These are phyloP conservation scores for Sarcophaga carnaria DNA, from an alignment of 2,888 invertebrate species.

Conservation along the genomic window DNA sequence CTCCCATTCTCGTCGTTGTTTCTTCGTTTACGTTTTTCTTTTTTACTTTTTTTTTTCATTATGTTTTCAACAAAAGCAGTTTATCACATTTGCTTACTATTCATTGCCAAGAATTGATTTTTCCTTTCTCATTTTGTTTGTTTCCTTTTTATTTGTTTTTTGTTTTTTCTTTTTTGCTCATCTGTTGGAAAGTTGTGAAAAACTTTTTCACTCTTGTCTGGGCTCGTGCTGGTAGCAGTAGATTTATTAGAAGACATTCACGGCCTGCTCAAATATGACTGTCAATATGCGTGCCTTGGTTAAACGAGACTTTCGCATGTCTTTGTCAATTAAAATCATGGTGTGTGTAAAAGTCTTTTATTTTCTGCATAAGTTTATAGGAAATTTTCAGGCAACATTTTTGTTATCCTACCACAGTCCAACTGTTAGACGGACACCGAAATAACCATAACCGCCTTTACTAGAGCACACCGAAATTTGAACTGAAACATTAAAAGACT, in stretches of 20 bases:
- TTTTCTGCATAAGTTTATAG: too few species aligned
- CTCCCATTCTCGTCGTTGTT: not conserved
- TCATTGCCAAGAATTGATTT: constrained; percentile 22
- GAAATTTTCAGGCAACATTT: too few species aligned
- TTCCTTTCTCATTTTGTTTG: not conserved
- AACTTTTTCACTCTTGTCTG: constrained; percentile 12
- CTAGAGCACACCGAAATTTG: too few species aligned
- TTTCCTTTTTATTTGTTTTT: too few species aligned
- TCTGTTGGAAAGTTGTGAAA: not conserved
- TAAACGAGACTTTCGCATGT: constrained; percentile 10
- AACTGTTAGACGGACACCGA: too few species aligned
- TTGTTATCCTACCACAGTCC: too few species aligned
- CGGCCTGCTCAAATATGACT: not conserved
- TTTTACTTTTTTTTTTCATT: too few species aligned
- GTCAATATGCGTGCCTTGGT: not conserved
- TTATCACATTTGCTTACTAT: not conserved
- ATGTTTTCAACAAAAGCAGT: too few species aligned
- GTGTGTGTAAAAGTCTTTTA: not conserved
- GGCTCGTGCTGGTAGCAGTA: not conserved
- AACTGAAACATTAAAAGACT: too few species aligned
- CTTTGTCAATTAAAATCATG: constrained; percentile 31
- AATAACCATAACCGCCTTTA: too few species aligned
- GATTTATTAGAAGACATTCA: too few species aligned
- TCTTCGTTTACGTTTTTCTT: not conserved
- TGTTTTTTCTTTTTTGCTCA: not conserved